Base-by-base conservation (phyloP, 2,888 invertebrate species). In the Polymixis lichenea region DNA sequence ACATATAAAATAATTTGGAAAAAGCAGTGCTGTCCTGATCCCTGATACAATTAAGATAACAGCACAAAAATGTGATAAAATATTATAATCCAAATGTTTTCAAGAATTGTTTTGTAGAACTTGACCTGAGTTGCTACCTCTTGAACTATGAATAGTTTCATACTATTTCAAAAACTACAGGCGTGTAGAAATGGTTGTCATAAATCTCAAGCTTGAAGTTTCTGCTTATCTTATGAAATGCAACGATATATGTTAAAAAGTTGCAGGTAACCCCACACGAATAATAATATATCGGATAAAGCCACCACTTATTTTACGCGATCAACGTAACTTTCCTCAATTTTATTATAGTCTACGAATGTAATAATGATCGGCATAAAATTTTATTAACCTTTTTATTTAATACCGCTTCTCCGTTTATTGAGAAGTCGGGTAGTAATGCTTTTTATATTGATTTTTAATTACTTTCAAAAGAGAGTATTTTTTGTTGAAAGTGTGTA, bases 141-240 rank as follows among this genome's bases (percentile, higher is more conserved):
- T 60, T 60, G n/a, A 58, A 32, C 62, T 76, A 70, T 38, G 75
- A 73, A 75, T 85, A 65, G 71, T 84, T 85, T 62, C 61, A 60
- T 72, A 74, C 72, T 73, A 76, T 82, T 76, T 82, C 78, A 75
- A 85, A 84, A 85, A 77, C 83, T 80, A 83, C 74, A 66, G 58
- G 56, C 83, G 75, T 75, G 75, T 82, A 85, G 74, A 83, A 86
- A 80, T 82, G 51, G 78, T 82, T 65, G 66, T 74, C 79, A 83
- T 83, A 81, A 83, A 85, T 86, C 75, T 67, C 56, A 32, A 65
- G 72, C 9, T 28, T 77, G 79, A 86, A 79, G 56, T 83, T 78
- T 76, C 67, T 77, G 84, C 75, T 85, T 80, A 86, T 86, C 80
- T 85, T 86, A 78, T 84, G 74, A 81, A 86, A 83, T 84, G 76